These are phyloP conservation scores for Xenopus tropicalis DNA, from an alignment of 2,113 vertebrate genomes.

Conservation along the genomic window DNA sequence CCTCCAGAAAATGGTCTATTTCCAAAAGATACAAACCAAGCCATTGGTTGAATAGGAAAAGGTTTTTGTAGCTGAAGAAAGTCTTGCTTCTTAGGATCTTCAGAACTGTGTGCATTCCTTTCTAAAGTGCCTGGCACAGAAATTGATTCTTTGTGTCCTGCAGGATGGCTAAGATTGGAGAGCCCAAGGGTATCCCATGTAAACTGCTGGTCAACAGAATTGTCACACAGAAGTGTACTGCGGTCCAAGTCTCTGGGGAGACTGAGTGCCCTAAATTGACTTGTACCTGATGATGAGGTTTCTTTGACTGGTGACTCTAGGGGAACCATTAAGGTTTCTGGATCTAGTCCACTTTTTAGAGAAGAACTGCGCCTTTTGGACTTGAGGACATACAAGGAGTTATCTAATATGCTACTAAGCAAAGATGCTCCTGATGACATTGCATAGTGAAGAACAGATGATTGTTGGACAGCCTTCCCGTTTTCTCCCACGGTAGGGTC, in stretches of 20 bases:
- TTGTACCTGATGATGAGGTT: background rate
- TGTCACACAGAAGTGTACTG: slow-evolving; percentile 18
- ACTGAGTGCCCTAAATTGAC: background rate
- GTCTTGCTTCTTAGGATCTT: background rate
- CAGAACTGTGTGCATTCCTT: background rate
- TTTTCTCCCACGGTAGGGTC: background rate
- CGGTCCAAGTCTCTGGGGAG: slow-evolving; percentile 13
- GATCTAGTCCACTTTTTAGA: slow-evolving; percentile 17
- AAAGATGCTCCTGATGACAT: slow-evolving; percentile 5
- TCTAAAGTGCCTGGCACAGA: slow-evolving; percentile 12
- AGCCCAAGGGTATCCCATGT: slow-evolving; percentile 13
- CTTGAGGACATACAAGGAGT: slow-evolving; percentile 24
- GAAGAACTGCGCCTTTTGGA: slow-evolving; percentile 35
- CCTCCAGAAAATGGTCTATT: slow-evolving; percentile 24
- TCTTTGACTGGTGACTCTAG: slow-evolving; percentile 31
- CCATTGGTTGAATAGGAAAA: slow-evolving; percentile 14
- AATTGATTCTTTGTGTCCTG: slow-evolving; percentile 7
- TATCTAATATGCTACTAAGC: slow-evolving; percentile 5
- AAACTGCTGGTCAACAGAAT: slow-evolving; percentile 22
- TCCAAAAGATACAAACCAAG: slow-evolving; percentile 37
- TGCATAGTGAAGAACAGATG: background rate
- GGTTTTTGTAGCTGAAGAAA: slow-evolving; percentile 23
- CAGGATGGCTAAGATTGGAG: background rate
- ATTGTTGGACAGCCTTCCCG: background rate
- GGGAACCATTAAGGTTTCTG: slow-evolving; percentile 11